Evolutionary conservation across 2,888 invertebrate genomes (phyloP).

Genomic region (Hydroisotoma schaefferi): DNA sequence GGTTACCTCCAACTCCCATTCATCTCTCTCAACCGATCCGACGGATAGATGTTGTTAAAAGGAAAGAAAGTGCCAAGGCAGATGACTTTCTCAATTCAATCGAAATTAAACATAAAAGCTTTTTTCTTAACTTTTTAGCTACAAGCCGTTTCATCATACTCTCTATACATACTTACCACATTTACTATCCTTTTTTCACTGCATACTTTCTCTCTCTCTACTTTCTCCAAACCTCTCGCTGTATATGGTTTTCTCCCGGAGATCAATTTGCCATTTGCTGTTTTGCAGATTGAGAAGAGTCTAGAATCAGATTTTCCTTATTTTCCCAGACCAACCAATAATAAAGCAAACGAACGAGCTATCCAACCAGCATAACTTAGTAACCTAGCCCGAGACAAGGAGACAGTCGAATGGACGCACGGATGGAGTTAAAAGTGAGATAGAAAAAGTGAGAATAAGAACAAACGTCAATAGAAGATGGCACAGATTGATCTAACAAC

Average conservation of each 20-base stretch:
- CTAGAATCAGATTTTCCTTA: neutral
- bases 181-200: no score
- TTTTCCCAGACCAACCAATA: neutral
- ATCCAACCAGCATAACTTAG: no score
- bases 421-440: no score
- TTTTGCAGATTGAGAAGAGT: neutral
- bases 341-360: neutral
- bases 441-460: constrained; percentile 9
- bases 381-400: no score
- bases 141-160: neutral
- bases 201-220: neutral
- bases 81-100: no score
- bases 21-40: no score
- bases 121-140: neutral
- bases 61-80: no score
- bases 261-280: constrained; percentile 16
- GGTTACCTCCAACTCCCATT: no score
- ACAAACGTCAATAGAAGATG: constrained; percentile 23
- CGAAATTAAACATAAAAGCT: constrained; percentile 12
- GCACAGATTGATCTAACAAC: constrained; percentile 29
- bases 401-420: no score
- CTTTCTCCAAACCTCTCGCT: neutral
- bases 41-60: no score
- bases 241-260: neutral
- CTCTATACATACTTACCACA: no score